Evolutionary conservation across 1,140 invertebrate species (phyloP), one percentile per base, ranked within the genome.

Genomic region (Dreissena rostriformis): DNA sequence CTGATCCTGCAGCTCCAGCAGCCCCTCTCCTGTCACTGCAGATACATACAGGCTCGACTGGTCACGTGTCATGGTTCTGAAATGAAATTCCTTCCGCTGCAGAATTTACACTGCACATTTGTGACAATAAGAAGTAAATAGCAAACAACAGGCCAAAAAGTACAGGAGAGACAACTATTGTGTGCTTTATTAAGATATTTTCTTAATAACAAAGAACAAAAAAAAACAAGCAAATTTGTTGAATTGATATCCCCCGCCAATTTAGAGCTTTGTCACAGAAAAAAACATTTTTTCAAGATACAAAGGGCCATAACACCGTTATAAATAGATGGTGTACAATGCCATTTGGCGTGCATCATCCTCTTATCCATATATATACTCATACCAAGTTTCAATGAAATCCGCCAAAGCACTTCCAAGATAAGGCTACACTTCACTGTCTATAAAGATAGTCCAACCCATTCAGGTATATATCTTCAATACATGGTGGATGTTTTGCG

Each of bases 1-100:
- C 81, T 93, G 90, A 10, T 89, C 29, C 29, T 94, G 88, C 53
- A 97, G 91, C 10, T 94, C 87, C 82, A 95, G 93, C 28, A 97
- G 92, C 55, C 96, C 95, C 52, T 76, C 71, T 11, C 88, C 87
- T 57, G 83, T 86, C 15, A 87, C 79, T 24, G 88, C 86, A 24
- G 87, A 90, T 57, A 88, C 66, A 63, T 53, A 24, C 49, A 17
- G 49, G 28, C 26, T 68, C 63, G 39, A 55, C 28, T 19, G 22
- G 0, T 29, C 51, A 63, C n/a, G n/a, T 17, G 26, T n/a, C 61
- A n/a, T n/a, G 2, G 19, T 63, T 63, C 61, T 63, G 61, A 63
- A n/a, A 63, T 63, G 6, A 63, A n/a, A 24, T 19, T 5, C 19
- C 61, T 19, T 5, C 19, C 61, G 6, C 61, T 63, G 24, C 61